Base-by-base conservation (phyloP, 2,113 vertebrate species). In the Malurus alboscapulatus region DNA sequence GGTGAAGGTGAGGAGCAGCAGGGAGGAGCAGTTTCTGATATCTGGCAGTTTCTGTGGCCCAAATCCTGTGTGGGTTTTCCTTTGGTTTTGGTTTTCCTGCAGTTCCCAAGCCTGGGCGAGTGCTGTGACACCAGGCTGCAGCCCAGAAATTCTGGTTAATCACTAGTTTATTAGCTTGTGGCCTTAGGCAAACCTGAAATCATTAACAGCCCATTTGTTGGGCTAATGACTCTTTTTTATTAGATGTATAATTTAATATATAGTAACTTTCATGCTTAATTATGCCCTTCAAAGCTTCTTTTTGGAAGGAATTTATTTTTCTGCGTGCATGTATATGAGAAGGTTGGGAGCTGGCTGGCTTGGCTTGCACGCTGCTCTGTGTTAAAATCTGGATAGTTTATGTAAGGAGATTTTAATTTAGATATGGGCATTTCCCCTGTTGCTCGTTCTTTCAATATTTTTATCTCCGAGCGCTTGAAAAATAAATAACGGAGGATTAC, bases 211-310 rank as follows among this genome's bases (percentile, higher is more conserved):
- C 89, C 74, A 92, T 93, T 95, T 94, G 93, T 57, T 92, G 88
- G 74, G 76, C 92, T 96, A 97, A 96, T 92, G 89, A 96, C 55
- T 95, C 90, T 90, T 95, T 92, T 96, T 87, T 86, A 83, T 66
- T 88, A 88, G 89, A 84, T 84, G 79, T 90, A 94, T 96, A 92
- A 96, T 94, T 96, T 95, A 97, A 92, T 92, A 93, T 93, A 87
- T 76, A 79, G 80, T 86, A 94, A 90, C 79, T 93, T 93, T 90
- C 91, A 92, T 93, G 91, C 83, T 90, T 95, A 94, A 96, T 97
- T 94, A 87, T 69, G 66, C 53, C 85, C 78, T 95, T 94, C 94
- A 95, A 91, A 95, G 90, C 68, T 94, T 92, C 92, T 92, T 92
- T 82, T 93, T 38, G 38, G 91, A 92, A 94, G 69, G 79, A 88